Evolutionary conservation across 2,113 vertebrate genomes (phyloP).

Genomic region (Geothlypis trichas): DNA sequence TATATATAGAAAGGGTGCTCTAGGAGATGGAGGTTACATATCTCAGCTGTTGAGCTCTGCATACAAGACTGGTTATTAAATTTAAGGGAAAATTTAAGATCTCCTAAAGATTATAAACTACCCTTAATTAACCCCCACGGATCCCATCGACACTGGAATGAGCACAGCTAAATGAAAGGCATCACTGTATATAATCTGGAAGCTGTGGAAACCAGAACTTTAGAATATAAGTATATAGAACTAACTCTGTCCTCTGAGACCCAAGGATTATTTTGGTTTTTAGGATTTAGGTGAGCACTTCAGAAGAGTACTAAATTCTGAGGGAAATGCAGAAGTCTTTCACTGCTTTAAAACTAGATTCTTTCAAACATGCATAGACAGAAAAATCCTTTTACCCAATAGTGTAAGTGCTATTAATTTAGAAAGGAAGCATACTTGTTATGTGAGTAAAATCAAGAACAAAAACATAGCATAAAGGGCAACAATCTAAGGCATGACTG

Average conservation of each 20-base stretch:
- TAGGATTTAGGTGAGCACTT: neutral
- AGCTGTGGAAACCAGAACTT: constrained; percentile 11
- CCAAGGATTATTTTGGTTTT: constrained; percentile 24
- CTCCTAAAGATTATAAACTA: constrained; percentile 35
- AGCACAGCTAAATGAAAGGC: neutral
- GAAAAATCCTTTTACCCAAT: neutral
- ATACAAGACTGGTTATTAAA: neutral
- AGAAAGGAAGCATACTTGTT: neutral
- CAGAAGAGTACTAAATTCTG: constrained; percentile 6
- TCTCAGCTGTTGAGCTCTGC: neutral
- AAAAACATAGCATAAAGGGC: neutral
- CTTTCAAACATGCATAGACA: neutral
- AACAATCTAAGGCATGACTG: neutral
- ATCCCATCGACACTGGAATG: neutral
- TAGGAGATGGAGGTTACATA: neutral
- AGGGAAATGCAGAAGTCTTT: neutral
- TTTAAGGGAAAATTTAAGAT: constrained; percentile 37
- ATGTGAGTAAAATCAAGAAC: neutral
- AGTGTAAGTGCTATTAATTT: neutral
- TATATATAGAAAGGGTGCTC: neutral
- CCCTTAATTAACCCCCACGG: constrained; percentile 16
- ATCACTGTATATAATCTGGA: neutral
- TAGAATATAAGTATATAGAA: neutral
- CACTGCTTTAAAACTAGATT: neutral
- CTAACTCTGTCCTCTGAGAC: constrained; percentile 15